These are phyloP conservation scores for Sarcophaga variegata DNA, from an alignment of 2,888 invertebrate species.

Conservation along the genomic window DNA sequence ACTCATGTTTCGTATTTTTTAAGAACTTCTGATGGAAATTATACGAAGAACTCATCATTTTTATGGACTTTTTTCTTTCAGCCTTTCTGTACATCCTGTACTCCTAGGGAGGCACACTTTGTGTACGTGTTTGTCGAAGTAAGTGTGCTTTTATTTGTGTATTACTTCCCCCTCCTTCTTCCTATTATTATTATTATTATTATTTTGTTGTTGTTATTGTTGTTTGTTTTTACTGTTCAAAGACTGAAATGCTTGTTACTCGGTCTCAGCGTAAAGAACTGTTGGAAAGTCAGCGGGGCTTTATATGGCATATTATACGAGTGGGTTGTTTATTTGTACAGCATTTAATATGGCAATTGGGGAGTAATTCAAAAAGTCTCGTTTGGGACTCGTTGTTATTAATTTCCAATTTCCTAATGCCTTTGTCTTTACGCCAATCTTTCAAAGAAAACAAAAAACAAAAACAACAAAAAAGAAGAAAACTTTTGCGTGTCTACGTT, in stretches of 20 bases:
- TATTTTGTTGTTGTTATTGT: constrained; percentile 39
- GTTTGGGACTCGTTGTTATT: constrained; percentile 54
- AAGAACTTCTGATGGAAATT: constrained; percentile 34
- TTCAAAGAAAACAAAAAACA: background rate
- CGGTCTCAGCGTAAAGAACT: background rate
- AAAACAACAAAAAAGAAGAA: background rate
- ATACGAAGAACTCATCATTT: constrained; percentile 34
- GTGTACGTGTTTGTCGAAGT: background rate
- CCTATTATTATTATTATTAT: background rate
- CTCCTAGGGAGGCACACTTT: background rate
- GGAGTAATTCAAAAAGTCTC: constrained; percentile 58
- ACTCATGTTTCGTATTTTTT: constrained; percentile 23
- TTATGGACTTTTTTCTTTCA: constrained; percentile 5
- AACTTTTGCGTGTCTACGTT: constrained; percentile 57
- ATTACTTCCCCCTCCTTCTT: background rate
- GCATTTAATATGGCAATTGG: constrained; percentile 55
- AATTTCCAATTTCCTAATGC: constrained; percentile 66
- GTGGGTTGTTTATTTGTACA: constrained; percentile 45
- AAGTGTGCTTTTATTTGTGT: constrained; percentile 3
- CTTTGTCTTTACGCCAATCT: constrained; percentile 36
- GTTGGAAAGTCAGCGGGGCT: background rate
- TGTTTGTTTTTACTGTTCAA: constrained; percentile 12
- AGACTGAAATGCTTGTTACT: constrained; percentile 30
- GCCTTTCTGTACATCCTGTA: background rate
- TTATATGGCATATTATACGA: background rate